A percentile compares a stretch with the other conserved stretches of the same genome.
Conservation (phyloP, 2,797 vertebrate species). For the Betta splendens region DNA sequence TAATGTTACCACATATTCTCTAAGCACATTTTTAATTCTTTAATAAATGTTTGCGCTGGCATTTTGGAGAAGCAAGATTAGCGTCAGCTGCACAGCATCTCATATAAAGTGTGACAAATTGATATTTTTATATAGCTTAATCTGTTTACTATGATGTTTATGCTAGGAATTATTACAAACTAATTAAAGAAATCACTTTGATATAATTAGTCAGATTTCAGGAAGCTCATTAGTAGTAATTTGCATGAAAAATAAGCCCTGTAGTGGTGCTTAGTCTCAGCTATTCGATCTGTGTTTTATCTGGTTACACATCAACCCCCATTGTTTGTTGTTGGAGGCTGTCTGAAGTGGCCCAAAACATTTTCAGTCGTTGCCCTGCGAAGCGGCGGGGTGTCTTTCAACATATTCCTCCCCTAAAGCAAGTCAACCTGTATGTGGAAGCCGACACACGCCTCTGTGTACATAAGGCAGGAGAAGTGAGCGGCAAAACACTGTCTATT, state of each 20-base stretch:
- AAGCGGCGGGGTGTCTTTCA: conserved; percentile 79
- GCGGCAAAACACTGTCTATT: conserved; percentile 80
- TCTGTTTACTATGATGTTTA: conserved; percentile 82
- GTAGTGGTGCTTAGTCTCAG: conserved; percentile 76
- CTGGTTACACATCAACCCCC: conserved; percentile 81
- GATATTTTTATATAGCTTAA: conserved; percentile 82
- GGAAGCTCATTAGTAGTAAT: conserved; percentile 83
- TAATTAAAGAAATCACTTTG: conserved; percentile 83
- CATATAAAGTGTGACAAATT: conserved; percentile 81
- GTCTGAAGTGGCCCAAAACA: conserved; percentile 79
- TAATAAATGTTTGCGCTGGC: conserved; percentile 74
- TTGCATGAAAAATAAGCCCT: conserved; percentile 84
- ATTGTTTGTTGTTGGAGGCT: conserved; percentile 80
- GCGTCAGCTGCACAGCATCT: conserved; percentile 62
- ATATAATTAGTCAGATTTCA: conserved; percentile 83
- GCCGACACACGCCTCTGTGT: conserved; percentile 74
- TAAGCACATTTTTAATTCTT: conserved; percentile 74
- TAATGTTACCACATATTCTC: conserved; percentile 67
- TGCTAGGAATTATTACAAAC: conserved; percentile 79
- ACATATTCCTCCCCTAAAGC: conserved; percentile 80
- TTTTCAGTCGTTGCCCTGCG: conserved; percentile 79
- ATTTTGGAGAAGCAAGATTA: conserved; percentile 75
- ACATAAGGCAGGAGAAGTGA: conserved; percentile 75
- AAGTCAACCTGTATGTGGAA: conserved; percentile 78
- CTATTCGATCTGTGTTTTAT: conserved; percentile 78